Conservation (phyloP, 2,888 invertebrate genomes). For the Calliphora vomitoria region DNA sequence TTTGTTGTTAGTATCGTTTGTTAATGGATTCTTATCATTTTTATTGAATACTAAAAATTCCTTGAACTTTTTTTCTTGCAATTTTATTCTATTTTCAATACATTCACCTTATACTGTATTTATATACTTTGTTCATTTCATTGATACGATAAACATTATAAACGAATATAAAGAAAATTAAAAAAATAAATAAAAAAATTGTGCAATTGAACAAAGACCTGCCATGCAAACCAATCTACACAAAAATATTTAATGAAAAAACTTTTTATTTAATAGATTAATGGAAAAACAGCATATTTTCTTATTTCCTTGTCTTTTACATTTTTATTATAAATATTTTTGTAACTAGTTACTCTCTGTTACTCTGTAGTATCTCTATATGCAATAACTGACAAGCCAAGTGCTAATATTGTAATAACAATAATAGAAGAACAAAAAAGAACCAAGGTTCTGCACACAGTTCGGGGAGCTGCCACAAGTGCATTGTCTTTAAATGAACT, state of each 20-base stretch:
- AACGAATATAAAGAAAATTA: slow-evolving; percentile 49
- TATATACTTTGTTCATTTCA: slow-evolving; percentile 25
- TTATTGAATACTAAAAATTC: slow-evolving; percentile 53
- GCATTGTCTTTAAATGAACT: slow-evolving; percentile 67
- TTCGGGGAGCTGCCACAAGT: slow-evolving; percentile 24
- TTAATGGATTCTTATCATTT: slow-evolving; percentile 49
- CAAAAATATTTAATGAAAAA: slow-evolving; percentile 9
- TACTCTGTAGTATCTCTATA: slow-evolving; percentile 5
- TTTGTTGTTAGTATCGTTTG: neutral
- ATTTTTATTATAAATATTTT: slow-evolving; percentile 49
- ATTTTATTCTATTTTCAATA: slow-evolving; percentile 52
- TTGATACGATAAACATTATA: slow-evolving; percentile 56
- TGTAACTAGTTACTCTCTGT: slow-evolving; percentile 29
- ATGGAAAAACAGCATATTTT: slow-evolving; percentile 65
- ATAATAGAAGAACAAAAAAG: slow-evolving; percentile 1
- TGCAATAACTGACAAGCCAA: slow-evolving; percentile 59
- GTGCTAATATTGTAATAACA: slow-evolving; percentile 63
- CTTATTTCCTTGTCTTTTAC: slow-evolving; percentile 63
- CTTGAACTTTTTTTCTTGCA: slow-evolving; percentile 59
- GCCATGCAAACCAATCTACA: slow-evolving; percentile 42
- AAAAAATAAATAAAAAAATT: slow-evolving; percentile 18
- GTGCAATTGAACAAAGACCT: slow-evolving; percentile 61
- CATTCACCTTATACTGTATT: slow-evolving; percentile 15
- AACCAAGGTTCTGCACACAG: neutral
- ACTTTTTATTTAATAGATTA: slow-evolving; percentile 60